phyloP scores from a whole-genome alignment of 2,113 vertebrate species.

The Psittacus erithacus region DNA sequence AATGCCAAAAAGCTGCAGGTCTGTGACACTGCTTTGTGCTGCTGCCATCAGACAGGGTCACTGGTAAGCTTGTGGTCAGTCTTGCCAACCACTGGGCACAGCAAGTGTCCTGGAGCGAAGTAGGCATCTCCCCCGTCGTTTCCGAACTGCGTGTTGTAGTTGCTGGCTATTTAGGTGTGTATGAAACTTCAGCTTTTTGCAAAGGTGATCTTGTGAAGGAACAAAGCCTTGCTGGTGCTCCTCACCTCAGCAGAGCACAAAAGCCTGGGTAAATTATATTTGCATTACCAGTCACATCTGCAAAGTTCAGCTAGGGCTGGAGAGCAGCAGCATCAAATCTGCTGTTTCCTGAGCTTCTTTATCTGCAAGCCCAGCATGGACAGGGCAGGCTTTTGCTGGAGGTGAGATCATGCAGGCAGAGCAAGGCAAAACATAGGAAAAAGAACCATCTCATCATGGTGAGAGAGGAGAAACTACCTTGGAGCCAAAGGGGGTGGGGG shows the following conservation, averaged over 20 bases:
- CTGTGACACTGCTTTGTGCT: not conserved
- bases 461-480: not conserved
- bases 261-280: not conserved
- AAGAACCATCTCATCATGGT: not conserved
- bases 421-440: rapidly evolving
- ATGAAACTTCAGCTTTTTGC: not conserved
- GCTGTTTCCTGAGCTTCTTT: not conserved
- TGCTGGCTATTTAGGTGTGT: rapidly evolving
- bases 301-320: not conserved
- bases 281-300: not conserved
- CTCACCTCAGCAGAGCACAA: not conserved
- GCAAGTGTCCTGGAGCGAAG: rapidly evolving
- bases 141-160: rapidly evolving
- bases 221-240: not conserved
- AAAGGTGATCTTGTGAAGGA: not conserved
- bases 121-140: rapidly evolving
- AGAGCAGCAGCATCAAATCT: not conserved
- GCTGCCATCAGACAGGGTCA: not conserved
- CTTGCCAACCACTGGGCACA: not conserved
- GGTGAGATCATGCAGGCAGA: not conserved
- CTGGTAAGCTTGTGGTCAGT: not conserved
- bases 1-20: not conserved
- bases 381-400: not conserved
- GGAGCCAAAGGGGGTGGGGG: not conserved
- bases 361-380: not conserved